These are phyloP conservation scores for Listronotus oregonensis DNA, from an alignment of 1,140 invertebrate genomes.

Conservation along the genomic window DNA sequence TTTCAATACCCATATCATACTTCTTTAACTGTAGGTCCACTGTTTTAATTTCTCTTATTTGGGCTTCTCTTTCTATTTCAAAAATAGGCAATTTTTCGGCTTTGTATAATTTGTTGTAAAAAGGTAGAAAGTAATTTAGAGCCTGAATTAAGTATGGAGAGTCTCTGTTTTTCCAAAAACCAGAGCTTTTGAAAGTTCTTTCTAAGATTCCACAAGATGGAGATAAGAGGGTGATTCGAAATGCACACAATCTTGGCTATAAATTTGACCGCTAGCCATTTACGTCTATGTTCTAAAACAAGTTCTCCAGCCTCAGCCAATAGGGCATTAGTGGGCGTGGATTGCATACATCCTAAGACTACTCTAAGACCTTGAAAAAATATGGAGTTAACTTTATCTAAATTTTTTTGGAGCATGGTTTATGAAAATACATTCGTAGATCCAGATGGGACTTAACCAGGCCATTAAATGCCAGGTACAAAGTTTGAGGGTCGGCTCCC, in stretches of 20 bases:
- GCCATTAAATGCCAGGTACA: constrained; percentile 14
- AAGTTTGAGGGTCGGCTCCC: constrained; percentile 29
- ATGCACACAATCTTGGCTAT: constrained; percentile 3
- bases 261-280: constrained; percentile 26
- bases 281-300: constrained; percentile 13
- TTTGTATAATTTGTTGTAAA: constrained; percentile 6
- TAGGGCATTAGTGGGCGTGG: constrained; percentile 27
- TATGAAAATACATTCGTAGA: constrained; percentile 19
- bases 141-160: constrained; percentile 6
- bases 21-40: background rate
- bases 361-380: constrained; percentile 21
- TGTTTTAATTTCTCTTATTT: background rate
- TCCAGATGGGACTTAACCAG: constrained; percentile 31
- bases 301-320: constrained; percentile 23
- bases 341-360: constrained; percentile 21
- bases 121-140: background rate
- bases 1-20: background rate
- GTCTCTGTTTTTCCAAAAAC: background rate
- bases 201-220: background rate
- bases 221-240: background rate
- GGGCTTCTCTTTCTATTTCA: background rate
- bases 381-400: constrained; percentile 17
- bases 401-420: background rate
- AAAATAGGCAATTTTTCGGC: constrained; percentile 2
- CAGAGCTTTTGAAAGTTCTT: background rate